Conservation (phyloP, 2,797 vertebrate genomes). For the Myoxocephalus aenaeus region DNA sequence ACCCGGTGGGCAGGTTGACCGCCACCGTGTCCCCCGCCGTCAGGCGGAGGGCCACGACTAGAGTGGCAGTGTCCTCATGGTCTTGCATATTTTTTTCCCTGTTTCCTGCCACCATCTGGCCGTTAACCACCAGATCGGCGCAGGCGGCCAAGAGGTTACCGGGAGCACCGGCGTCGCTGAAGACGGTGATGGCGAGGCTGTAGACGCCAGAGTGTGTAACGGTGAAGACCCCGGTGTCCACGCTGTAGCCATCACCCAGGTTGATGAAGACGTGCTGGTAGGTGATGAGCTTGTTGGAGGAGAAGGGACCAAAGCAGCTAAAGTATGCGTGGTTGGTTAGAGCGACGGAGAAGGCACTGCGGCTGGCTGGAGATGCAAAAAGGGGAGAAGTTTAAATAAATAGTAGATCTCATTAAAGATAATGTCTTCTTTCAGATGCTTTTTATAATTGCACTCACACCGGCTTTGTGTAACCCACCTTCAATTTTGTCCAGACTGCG, state of each 20-base stretch:
- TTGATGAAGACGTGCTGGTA: conserved; percentile 76
- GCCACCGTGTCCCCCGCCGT: conserved; percentile 66
- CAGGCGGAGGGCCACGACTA: conserved; percentile 64
- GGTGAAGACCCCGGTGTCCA: conserved; percentile 64
- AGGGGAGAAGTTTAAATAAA: not conserved
- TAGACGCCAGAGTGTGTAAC: conserved; percentile 78
- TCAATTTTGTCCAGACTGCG: conserved; percentile 44
- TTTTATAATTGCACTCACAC: not conserved
- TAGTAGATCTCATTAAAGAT: not conserved
- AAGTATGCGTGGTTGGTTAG: conserved; percentile 24
- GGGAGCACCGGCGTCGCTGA: conserved; percentile 72
- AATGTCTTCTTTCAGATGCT: not conserved
- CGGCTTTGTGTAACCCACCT: conserved; percentile 57
- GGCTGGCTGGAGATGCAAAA: conserved; percentile 21
- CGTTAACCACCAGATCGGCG: conserved; percentile 69
- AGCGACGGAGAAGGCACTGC: conserved; percentile 76
- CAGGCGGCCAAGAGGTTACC: conserved; percentile 45
- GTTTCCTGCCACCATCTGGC: conserved; percentile 3
- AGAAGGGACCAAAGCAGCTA: conserved; percentile 62
- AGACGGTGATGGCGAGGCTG: conserved; percentile 74
- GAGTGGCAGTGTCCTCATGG: conserved; percentile 78
- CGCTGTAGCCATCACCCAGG: conserved; percentile 64
- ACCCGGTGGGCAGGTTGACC: conserved; percentile 55
- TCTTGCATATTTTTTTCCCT: conserved; percentile 65
- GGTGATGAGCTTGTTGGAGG: conserved; percentile 4